Base-by-base conservation (phyloP, 2,888 invertebrate species). In the Scaptomyza reducta region DNA sequence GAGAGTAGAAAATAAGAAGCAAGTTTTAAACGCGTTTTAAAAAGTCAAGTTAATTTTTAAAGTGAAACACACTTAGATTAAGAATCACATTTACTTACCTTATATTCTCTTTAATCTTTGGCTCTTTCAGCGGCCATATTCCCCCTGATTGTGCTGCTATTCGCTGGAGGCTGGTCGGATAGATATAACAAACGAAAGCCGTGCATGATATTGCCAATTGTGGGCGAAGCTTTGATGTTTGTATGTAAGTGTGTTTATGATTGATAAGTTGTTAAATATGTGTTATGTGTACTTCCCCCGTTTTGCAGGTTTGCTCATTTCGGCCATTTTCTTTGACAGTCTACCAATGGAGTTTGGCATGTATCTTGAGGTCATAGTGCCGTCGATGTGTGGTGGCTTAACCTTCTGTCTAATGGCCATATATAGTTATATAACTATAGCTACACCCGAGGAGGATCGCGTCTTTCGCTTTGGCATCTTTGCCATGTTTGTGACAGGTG, bases 81-180 rank as follows among this genome's bases (percentile, higher is more conserved):
- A n/a, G n/a, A n/a, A n/a, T n/a, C n/a, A n/a, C n/a, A n/a, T n/a
- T n/a, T 31, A 6, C 22, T 22, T 4, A 22, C 22, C 22, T 22
- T 22, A 22, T 22, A 22, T 1, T 22, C 22, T 22, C 22, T 22
- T 29, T 31, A 35, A 6, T n/a, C n/a, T 13, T 33, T n/a, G 13
- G 7, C 13, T 14, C 3, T 35, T 35, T 22, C 41, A 91, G 91
- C 91, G 44, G 89, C 91, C 3, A 90, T 91, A 45, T 91, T 92
- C 16, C 91, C 91, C 1, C 56, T 91, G 46, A 91, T 92, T 62
- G 91, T 92, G 13, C 76, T 92, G 25, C 79, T 92, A 0, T 92
- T 92, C 59, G 92, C 92, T 49, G 92, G 92, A 16, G 91, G 92
- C 2, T 92, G 92, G 92, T 90, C 91, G 40, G 92, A 92, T 80